phyloP scores from a whole-genome alignment of 30 jellyfish, hydroid and myxozoan genomes.

The Hydractinia echinata region DNA sequence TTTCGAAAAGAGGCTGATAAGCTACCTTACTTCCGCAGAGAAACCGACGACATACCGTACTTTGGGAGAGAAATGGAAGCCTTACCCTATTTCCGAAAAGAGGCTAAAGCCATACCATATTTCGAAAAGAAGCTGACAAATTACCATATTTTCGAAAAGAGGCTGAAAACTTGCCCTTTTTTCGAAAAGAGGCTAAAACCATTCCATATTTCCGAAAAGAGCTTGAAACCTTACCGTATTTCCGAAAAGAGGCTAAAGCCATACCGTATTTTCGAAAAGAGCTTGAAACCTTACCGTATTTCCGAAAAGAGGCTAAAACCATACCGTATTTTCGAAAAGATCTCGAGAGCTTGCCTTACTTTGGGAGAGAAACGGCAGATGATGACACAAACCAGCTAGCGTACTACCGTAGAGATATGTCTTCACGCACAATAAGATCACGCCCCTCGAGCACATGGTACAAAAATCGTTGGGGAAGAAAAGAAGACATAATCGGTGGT shows the following conservation, averaged over 20 bases:
- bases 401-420: not conserved
- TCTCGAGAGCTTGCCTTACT: not conserved
- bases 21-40: constrained; percentile 3
- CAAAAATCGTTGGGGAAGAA: constrained; percentile 5
- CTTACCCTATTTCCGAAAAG: constrained; percentile 12
- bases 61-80: constrained; percentile 8
- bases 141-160: no score
- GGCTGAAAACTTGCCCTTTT: no score
- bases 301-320: constrained; percentile 1
- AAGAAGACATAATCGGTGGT: not conserved
- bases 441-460: not conserved
- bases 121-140: no score
- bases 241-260: not conserved
- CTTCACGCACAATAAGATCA: not conserved
- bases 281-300: not conserved
- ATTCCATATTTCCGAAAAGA: not conserved
- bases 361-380: not conserved
- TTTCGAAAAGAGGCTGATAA: not conserved
- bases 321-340: constrained; percentile 3
- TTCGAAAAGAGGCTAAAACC: not conserved
- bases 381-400: not conserved
- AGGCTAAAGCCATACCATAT: not conserved
- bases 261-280: not conserved
- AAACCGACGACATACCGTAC: not conserved
- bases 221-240: not conserved